phyloP scores from a whole-genome alignment of 2,888 invertebrate species.

The Hetaerina titia region DNA sequence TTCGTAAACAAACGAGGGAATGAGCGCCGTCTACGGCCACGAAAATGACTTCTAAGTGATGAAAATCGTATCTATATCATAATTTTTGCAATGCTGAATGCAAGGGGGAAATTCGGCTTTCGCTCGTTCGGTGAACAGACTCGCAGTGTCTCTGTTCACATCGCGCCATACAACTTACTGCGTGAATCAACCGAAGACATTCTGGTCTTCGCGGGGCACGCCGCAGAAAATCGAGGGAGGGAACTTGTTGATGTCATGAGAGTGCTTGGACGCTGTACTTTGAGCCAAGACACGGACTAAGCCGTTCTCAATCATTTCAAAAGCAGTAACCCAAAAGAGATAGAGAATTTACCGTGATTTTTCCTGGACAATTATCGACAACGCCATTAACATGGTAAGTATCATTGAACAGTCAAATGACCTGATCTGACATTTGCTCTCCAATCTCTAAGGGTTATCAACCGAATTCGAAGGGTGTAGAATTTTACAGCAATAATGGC shows the following conservation, averaged over 20 bases:
- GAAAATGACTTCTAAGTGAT: background rate
- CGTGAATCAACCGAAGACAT: background rate
- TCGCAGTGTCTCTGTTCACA: background rate
- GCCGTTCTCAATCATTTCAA: background rate
- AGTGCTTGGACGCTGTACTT: background rate
- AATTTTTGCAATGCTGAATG: background rate
- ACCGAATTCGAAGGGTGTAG: too few relatives aligned
- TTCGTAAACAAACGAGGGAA: background rate
- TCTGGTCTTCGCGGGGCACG: background rate
- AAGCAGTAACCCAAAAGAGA: background rate
- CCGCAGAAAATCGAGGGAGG: background rate
- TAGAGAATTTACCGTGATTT: too few relatives aligned
- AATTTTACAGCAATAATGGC: too few relatives aligned
- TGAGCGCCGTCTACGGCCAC: background rate
- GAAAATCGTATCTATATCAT: background rate
- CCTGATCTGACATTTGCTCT: too few relatives aligned
- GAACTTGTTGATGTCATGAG: background rate
- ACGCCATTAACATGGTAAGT: too few relatives aligned
- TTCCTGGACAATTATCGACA: too few relatives aligned
- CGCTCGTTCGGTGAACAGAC: background rate
- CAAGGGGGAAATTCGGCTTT: background rate
- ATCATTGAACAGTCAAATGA: too few relatives aligned
- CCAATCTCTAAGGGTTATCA: too few relatives aligned
- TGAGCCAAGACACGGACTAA: background rate
- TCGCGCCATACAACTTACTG: background rate